A percentile compares a stretch with the other conserved stretches of the same genome.
Evolutionary conservation across 2,113 vertebrate species (phyloP).

Genomic region (Orycteropus afer): DNA sequence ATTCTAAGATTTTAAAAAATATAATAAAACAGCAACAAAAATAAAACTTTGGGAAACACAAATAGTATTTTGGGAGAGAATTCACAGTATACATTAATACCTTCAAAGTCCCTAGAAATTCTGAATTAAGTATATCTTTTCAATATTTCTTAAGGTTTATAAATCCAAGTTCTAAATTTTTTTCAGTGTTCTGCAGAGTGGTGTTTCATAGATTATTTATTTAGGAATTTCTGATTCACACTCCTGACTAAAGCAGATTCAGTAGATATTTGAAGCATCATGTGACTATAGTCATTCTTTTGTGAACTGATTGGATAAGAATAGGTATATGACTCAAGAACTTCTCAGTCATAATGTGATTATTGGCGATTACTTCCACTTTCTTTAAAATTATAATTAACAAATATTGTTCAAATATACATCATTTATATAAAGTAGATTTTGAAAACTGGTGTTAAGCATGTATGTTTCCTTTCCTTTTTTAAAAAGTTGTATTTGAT

Average conservation of each 20-base stretch:
- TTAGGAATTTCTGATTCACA: neutral
- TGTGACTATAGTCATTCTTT: neutral
- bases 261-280: neutral
- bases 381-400: neutral
- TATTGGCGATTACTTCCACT: neutral
- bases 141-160: neutral
- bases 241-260: too few species aligned
- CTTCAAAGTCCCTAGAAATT: neutral
- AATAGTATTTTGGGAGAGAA: neutral
- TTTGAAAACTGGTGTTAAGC: neutral
- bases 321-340: neutral
- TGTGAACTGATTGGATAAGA: neutral
- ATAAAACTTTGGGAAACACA: neutral
- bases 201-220: neutral
- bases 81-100: neutral
- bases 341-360: neutral
- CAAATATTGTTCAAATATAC: neutral
- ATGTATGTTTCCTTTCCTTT: neutral
- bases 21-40: neutral
- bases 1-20: neutral
- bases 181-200: neutral
- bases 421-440: neutral
- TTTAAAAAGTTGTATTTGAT: neutral
- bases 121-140: slow-evolving; percentile 5
- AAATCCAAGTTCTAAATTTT: neutral